Evolutionary conservation across 2,888 invertebrate species (phyloP).

Genomic region (Eupithecia exiguata): DNA sequence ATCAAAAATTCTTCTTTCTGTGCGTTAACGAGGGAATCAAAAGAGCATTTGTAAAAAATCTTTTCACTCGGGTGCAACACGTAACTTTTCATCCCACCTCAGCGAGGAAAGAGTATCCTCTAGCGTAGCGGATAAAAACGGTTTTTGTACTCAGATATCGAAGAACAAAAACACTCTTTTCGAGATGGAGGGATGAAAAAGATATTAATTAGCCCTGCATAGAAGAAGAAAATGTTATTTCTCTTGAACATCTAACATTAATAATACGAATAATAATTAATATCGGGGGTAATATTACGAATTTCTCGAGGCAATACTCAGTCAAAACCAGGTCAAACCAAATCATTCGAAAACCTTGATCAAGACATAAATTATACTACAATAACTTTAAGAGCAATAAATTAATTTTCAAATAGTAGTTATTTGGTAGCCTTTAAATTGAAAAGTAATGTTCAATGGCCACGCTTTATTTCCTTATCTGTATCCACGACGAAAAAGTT

Average conservation of each 20-base stretch:
- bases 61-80: too few relatives aligned
- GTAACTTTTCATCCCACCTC: too few relatives aligned
- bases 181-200: too few relatives aligned
- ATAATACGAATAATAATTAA: too few relatives aligned
- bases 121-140: too few relatives aligned
- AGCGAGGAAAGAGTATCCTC: too few relatives aligned
- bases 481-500: slow-evolving; percentile 20
- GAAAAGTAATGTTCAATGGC: slow-evolving; percentile 32
- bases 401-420: slow-evolving; percentile 27
- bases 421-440: slow-evolving; percentile 29
- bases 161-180: too few relatives aligned
- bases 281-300: background rate
- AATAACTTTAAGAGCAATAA: slow-evolving; percentile 25
- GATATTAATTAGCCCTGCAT: background rate
- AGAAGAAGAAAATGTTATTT: background rate
- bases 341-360: slow-evolving; percentile 20
- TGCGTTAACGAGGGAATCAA: too few relatives aligned
- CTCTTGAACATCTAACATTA: background rate
- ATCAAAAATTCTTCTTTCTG: too few relatives aligned
- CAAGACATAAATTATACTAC: slow-evolving; percentile 17
- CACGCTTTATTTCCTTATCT: slow-evolving; percentile 29
- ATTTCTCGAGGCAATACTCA: background rate
- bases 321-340: background rate
- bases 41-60: too few relatives aligned
- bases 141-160: too few relatives aligned